A percentile compares a stretch with the other conserved stretches of the same genome.
Evolutionary conservation across 2,113 vertebrate species (phyloP).

Genomic region (Paraplagusia blochii): DNA sequence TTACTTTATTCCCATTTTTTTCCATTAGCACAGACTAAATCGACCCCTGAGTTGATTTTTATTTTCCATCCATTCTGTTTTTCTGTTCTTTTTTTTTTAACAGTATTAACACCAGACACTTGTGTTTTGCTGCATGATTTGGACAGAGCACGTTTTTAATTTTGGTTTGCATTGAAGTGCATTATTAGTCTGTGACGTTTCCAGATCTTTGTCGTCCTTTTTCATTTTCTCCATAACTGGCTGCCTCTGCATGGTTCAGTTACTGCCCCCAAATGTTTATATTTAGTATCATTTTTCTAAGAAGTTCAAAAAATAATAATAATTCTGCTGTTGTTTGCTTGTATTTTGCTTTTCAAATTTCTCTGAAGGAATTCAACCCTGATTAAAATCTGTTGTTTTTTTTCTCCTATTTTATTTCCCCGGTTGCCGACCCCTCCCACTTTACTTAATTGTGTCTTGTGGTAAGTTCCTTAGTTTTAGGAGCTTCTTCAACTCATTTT

Average conservation of each 20-base stretch:
- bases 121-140: conserved; percentile 87
- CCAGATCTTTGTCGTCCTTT: conserved; percentile 32
- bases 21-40: conserved; percentile 85
- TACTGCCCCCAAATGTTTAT: conserved; percentile 55
- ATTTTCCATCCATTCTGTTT: conserved; percentile 66
- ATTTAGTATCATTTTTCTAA: conserved; percentile 40
- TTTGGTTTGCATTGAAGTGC: conserved; percentile 40
- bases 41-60: conserved; percentile 96
- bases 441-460: conserved; percentile 99
- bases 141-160: conserved; percentile 53
- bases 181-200: conserved; percentile 48
- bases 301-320: conserved; percentile 47
- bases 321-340: conserved; percentile 76
- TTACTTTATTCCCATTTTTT: conserved; percentile 27
- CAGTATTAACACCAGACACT: conserved; percentile 79
- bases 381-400: conserved; percentile 99
- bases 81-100: conserved; percentile 57
- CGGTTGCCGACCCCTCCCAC: conserved; percentile 96
- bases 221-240: conserved; percentile 15
- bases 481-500: conserved; percentile 71
- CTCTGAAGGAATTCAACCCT: conserved; percentile 84
- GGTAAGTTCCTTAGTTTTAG: conserved; percentile 94
- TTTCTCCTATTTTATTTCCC: conserved; percentile 93
- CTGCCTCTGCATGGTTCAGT: conserved; percentile 63
- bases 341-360: conserved; percentile 81